Evolutionary conservation across 2,888 invertebrate genomes (phyloP).

Genomic region (Meganola albula): DNA sequence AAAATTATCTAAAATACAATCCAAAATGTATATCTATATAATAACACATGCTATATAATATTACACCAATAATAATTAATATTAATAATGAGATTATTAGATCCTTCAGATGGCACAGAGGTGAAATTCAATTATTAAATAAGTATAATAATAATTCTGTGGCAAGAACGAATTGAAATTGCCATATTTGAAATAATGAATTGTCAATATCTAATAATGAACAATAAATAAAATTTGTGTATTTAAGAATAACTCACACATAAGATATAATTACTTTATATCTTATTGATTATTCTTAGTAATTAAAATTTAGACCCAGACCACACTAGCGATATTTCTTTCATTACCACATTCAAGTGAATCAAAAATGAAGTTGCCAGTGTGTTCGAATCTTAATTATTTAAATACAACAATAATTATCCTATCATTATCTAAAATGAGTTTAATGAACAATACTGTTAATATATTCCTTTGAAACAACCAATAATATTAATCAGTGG

Average conservation of each 20-base stretch:
- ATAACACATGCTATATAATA: conserved; percentile 30
- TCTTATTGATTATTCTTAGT: conserved; percentile 26
- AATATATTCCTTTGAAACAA: background rate
- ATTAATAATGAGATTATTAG: conserved; percentile 22
- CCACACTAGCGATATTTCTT: no score
- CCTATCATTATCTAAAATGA: no score
- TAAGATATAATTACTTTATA: conserved; percentile 29
- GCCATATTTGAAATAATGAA: conserved; percentile 14
- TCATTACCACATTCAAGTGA: no score
- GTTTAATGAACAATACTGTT: background rate
- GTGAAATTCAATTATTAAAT: conserved; percentile 15
- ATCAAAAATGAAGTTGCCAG: no score
- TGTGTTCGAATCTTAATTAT: no score
- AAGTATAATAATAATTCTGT: conserved; percentile 25
- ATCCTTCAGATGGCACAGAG: conserved; percentile 31
- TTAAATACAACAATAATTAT: no score
- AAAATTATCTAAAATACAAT: conserved; percentile 33
- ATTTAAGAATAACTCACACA: conserved; percentile 19
- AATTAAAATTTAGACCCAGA: no score
- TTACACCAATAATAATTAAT: conserved; percentile 24
- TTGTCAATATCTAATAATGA: conserved; percentile 9
- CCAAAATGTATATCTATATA: conserved; percentile 22
- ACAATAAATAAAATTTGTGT: conserved; percentile 17
- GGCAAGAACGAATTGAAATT: conserved; percentile 23
- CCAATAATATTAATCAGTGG: background rate